These are phyloP conservation scores for Zonitis immaculata DNA, from an alignment of 2,888 invertebrate species.

Conservation along the genomic window DNA sequence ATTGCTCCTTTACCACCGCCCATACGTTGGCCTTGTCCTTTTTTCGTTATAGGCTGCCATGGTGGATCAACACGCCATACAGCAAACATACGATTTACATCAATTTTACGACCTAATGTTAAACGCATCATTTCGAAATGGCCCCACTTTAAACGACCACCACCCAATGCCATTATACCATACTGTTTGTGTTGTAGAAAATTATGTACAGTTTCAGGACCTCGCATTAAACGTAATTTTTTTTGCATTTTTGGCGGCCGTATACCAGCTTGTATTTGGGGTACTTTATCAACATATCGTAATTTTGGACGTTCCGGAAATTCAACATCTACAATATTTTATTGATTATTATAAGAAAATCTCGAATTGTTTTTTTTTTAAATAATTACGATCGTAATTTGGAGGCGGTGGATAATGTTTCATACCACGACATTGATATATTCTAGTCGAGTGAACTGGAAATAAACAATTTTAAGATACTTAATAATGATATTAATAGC, in stretches of 20 bases:
- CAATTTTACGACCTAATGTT: conserved; percentile 70
- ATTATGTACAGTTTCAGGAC: conserved; percentile 84
- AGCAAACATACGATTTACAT: conserved; percentile 81
- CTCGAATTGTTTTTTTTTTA: neutral
- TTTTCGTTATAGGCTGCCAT: conserved; percentile 92
- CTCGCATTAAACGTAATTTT: conserved; percentile 77
- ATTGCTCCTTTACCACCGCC: conserved; percentile 96
- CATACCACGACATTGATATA: conserved; percentile 53
- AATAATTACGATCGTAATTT: conserved; percentile 60
- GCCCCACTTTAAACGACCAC: conserved; percentile 72
- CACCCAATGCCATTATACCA: conserved; percentile 82
- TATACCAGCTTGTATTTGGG: conserved; percentile 60
- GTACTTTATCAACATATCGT: conserved; percentile 67
- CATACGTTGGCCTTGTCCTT: conserved; percentile 86
- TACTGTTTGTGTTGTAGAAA: conserved; percentile 84
- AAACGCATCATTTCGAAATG: conserved; percentile 89
- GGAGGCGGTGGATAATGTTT: conserved; percentile 67
- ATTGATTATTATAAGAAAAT: neutral
- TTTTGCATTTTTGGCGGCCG: conserved; percentile 84
- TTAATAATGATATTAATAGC: neutral
- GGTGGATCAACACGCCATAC: conserved; percentile 92
- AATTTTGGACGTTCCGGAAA: conserved; percentile 70
- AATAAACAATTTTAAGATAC: conserved; percentile 9
- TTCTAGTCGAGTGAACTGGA: conserved; percentile 25
- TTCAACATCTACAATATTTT: conserved; percentile 57